Evolutionary conservation across 2,888 invertebrate species (phyloP).

Genomic region (Mantis religiosa): DNA sequence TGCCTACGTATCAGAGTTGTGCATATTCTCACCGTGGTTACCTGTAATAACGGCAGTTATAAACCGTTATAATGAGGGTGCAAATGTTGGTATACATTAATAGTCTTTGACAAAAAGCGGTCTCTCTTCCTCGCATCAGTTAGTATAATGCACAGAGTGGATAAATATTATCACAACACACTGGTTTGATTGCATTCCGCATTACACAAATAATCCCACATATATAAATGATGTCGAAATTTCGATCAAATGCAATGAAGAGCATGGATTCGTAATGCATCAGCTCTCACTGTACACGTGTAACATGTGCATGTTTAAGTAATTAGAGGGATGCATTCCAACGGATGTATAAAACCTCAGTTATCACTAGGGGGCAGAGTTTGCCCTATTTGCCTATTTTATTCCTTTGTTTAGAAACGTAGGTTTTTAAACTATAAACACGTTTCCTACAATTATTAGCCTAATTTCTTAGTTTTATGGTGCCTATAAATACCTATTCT

Average conservation of each 20-base stretch:
- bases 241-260: neutral
- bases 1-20: too few species aligned
- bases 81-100: neutral
- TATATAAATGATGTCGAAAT: neutral
- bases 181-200: neutral
- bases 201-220: neutral
- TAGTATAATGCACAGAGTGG: neutral
- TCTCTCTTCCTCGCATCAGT: neutral
- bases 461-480: too few species aligned
- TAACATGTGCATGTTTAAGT: neutral
- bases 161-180: neutral
- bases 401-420: too few species aligned
- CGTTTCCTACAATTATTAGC: too few species aligned
- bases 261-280: neutral
- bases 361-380: too few species aligned
- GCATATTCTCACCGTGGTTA: too few species aligned
- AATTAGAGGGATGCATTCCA: too few species aligned
- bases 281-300: neutral
- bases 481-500: too few species aligned
- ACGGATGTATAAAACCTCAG: too few species aligned
- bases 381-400: too few species aligned
- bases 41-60: neutral
- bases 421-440: too few species aligned
- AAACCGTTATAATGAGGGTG: neutral
- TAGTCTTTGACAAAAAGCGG: neutral